phyloP scores from a whole-genome alignment of 2,113 vertebrate genomes.

The Hyaena hyaena region DNA sequence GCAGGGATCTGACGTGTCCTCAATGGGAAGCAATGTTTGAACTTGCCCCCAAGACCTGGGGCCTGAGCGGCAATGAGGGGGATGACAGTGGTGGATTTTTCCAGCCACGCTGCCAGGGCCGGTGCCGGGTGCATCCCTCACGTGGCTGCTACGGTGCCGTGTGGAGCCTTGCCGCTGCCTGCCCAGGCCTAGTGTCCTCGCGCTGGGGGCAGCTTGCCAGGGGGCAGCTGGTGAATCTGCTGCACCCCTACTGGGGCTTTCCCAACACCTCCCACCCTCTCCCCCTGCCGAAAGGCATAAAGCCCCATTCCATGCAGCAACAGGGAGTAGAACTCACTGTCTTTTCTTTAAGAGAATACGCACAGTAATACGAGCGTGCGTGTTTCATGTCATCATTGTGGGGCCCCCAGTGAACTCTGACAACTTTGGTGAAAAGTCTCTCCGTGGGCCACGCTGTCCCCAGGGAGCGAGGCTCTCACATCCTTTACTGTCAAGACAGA shows the following conservation, averaged over 20 bases:
- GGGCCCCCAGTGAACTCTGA: background rate
- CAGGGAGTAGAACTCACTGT: background rate
- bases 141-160: fast-evolving
- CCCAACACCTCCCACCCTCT: background rate
- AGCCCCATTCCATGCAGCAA: background rate
- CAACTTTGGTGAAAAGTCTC: background rate
- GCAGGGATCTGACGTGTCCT: background rate
- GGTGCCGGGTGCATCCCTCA: background rate
- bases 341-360: background rate
- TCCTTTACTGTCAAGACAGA: background rate
- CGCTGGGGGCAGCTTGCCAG: background rate
- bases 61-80: background rate
- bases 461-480: fast-evolving
- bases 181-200: background rate
- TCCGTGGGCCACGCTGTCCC: background rate
- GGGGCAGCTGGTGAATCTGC: background rate
- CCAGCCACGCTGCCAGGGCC: constrained; percentile 25
- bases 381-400: background rate
- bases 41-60: constrained; percentile 57
- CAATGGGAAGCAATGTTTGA: background rate
- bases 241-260: background rate
- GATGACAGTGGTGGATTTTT: constrained; percentile 11
- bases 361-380: fast-evolving
- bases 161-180: background rate
- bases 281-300: background rate